Evolutionary conservation across 2,113 vertebrate species (phyloP), one percentile per base, ranked within the genome.

Genomic region (Austrofundulus limnaeus): DNA sequence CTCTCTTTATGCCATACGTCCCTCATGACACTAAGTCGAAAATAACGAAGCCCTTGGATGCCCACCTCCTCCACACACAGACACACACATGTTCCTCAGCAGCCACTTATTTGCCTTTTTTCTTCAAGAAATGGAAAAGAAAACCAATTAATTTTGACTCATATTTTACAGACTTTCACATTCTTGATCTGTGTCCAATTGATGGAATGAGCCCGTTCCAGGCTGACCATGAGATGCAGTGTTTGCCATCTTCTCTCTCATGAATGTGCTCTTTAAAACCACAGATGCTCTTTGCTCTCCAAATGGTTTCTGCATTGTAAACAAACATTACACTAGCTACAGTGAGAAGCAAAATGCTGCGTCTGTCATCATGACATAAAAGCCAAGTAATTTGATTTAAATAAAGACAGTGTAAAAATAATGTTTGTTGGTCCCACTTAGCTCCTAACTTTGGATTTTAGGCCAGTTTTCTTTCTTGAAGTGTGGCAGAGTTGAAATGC

Each of bases 101-200:
- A 69, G 75, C 66, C 52, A 50, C 63, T 78, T 83, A 66, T 61
- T 66, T 77, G 48, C 20, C 4, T 73, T 57, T 63, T 46, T 51
- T 48, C n/a, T 62, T 48, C 23, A 7, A 43, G 19, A 55, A 73
- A 61, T 51, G 38, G 58, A 69, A 81, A 87, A 68, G 65, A 46
- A 89, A 86, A 71, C 59, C 78, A 88, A 88, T 88, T 87, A 74
- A 87, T 79, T 88, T 82, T 48, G 79, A 83, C 74, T 80, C 49
- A 66, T 59, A 72, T 70, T 65, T 83, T 75, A 49, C 74, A 78
- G 34, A 19, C 63, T 45, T 66, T 78, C 53, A 58, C 39, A n/a
- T 74, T 78, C 61, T 55, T 78, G 61, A 82, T 84, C 66, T 78
- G 66, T 74, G 70, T 69, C 70, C 61, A 72, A 78, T 79, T 72